Evolutionary conservation across 2,888 invertebrate species (phyloP).

Genomic region (Anticlea derivata): DNA sequence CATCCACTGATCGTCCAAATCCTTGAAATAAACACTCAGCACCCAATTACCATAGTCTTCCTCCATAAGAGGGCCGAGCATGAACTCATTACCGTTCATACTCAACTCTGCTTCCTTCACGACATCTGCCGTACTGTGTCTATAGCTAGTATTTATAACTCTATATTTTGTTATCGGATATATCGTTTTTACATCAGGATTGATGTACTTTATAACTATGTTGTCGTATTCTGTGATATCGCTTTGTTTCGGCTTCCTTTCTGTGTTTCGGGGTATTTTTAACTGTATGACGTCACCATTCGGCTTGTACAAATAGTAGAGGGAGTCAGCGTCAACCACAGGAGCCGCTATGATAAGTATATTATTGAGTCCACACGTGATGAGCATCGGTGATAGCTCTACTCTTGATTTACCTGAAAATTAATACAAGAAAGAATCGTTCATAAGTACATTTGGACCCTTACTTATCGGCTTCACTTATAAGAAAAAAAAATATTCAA

Average conservation of each 20-base stretch:
- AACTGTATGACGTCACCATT: conserved; percentile 49
- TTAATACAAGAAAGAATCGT: too few species aligned
- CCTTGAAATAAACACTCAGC: conserved; percentile 54
- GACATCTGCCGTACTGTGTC: conserved; percentile 7
- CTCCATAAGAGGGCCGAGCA: conserved; percentile 60
- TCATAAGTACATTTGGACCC: too few species aligned
- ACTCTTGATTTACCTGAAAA: conserved; percentile 60
- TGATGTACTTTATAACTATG: conserved; percentile 24
- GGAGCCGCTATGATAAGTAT: conserved; percentile 58
- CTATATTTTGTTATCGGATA: conserved; percentile 31
- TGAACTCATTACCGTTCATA: conserved; percentile 53
- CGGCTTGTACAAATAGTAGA: conserved; percentile 57
- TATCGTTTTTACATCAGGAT: conserved; percentile 25
- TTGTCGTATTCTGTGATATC: conserved; percentile 21
- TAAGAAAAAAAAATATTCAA: too few species aligned
- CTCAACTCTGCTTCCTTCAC: conserved; percentile 33
- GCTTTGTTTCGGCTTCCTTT: conserved; percentile 7
- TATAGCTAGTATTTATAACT: conserved; percentile 41
- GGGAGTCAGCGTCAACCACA: conserved; percentile 38
- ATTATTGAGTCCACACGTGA: conserved; percentile 52
- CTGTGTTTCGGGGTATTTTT: conserved; percentile 28
- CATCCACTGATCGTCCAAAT: conserved; percentile 48
- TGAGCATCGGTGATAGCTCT: conserved; percentile 49
- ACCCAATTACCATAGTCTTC: conserved; percentile 73
- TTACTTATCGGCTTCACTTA: too few species aligned